Evolutionary conservation across 2,797 vertebrate species (phyloP).

Genomic region (Taenioides sp.): DNA sequence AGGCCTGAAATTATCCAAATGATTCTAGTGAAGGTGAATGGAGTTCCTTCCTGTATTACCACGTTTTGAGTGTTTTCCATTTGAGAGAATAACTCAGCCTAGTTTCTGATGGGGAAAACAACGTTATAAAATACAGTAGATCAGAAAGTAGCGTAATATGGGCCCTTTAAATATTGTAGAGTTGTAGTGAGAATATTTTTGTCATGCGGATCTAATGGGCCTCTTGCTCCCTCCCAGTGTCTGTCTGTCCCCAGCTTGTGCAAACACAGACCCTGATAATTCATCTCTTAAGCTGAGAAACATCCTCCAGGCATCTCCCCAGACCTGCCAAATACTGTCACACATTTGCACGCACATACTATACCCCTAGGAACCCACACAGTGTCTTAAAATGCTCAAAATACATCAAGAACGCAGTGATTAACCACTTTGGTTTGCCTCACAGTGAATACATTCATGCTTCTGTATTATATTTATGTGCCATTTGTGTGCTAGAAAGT

Average conservation of each 20-base stretch:
- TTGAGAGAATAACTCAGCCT: too few species aligned
- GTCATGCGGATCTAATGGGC: not conserved
- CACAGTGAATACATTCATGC: not conserved
- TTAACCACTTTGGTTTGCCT: not conserved
- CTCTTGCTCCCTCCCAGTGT: conserved; percentile 17
- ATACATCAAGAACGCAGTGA: conserved; percentile 7
- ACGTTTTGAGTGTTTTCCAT: too few species aligned
- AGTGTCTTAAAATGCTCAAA: conserved; percentile 18
- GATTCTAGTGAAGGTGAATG: too few species aligned
- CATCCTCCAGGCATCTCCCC: conserved; percentile 42
- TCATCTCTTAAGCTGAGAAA: conserved; percentile 37
- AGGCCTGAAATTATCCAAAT: too few species aligned
- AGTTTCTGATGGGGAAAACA: too few species aligned
- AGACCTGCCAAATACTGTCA: conserved; percentile 38
- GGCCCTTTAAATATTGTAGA: not conserved
- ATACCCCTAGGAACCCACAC: conserved; percentile 3
- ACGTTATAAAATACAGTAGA: too few species aligned
- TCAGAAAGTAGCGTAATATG: too few species aligned
- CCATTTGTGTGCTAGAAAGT: not conserved
- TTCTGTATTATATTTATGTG: not conserved
- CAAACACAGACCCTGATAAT: conserved; percentile 39
- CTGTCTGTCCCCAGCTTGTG: conserved; percentile 20
- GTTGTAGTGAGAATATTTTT: conserved; percentile 5
- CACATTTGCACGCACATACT: conserved; percentile 16
- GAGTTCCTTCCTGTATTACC: too few species aligned